These are phyloP conservation scores for Procambarus clarkii DNA, from an alignment of 1,140 invertebrate species.

Conservation along the genomic window DNA sequence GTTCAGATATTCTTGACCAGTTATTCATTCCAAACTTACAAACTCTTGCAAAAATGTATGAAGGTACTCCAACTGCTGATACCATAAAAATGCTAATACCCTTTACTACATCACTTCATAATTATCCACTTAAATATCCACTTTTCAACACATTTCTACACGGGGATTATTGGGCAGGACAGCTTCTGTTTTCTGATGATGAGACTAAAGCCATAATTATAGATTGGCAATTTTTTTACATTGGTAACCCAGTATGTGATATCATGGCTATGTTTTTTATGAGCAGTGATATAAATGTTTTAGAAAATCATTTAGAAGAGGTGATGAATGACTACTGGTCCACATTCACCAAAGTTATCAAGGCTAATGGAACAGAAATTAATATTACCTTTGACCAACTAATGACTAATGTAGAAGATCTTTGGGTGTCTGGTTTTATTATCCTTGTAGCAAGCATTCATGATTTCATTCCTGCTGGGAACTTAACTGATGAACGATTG, in stretches of 20 bases:
- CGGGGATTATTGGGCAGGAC: slow-evolving; percentile 56
- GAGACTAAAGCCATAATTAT: slow-evolving; percentile 34
- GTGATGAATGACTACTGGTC: slow-evolving; percentile 41
- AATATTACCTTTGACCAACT: slow-evolving; percentile 34
- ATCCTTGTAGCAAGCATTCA: slow-evolving; percentile 49
- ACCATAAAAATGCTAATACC: slow-evolving; percentile 32
- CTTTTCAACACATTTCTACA: slow-evolving; percentile 39
- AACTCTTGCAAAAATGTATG: slow-evolving; percentile 31
- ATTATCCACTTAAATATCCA: background rate
- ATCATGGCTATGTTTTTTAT: slow-evolving; percentile 61
- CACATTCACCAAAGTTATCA: slow-evolving; percentile 3
- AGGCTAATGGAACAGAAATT: background rate
- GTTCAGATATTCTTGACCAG: slow-evolving; percentile 23
- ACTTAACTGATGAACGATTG: slow-evolving; percentile 33
- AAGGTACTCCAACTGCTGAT: slow-evolving; percentile 22
- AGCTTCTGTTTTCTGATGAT: slow-evolving; percentile 43
- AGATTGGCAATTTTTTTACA: slow-evolving; percentile 56
- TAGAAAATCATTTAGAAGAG: slow-evolving; percentile 39
- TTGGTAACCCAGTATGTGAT: slow-evolving; percentile 45
- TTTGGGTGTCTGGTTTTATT: slow-evolving; percentile 52
- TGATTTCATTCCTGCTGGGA: slow-evolving; percentile 44
- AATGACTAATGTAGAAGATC: slow-evolving; percentile 32
- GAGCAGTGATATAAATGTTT: slow-evolving; percentile 36
- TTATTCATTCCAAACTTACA: slow-evolving; percentile 40
- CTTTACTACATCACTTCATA: slow-evolving; percentile 1